Percentiles rank a stretch among this genome's conserved stretches.
phyloP scores from a whole-genome alignment of 2,888 invertebrate species.

The Conomelus anceps region DNA sequence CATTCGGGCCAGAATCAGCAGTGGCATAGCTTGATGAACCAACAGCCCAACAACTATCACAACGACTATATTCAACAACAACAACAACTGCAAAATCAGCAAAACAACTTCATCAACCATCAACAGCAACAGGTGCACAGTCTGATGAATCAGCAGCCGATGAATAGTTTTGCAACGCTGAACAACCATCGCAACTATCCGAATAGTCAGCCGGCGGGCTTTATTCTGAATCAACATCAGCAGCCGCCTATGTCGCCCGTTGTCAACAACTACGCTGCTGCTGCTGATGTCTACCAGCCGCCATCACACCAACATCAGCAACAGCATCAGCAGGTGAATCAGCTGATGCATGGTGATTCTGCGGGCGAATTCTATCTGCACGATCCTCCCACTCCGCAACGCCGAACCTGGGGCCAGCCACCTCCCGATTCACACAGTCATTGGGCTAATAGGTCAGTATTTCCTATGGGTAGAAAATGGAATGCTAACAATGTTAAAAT shows the following conservation, averaged over 20 bases:
- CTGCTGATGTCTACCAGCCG: neutral
- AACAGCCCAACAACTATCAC: constrained; percentile 31
- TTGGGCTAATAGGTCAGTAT: constrained; percentile 22
- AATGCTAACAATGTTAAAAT: too few species aligned
- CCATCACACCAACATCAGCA: constrained; percentile 40
- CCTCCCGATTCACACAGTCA: constrained; percentile 13
- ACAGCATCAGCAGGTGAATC: constrained; percentile 36
- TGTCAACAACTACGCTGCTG: neutral
- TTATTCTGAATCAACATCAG: neutral
- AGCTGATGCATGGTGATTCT: constrained; percentile 33
- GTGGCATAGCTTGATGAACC: constrained; percentile 33
- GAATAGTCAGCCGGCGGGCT: neutral
- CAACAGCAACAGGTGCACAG: constrained; percentile 33
- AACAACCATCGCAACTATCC: constrained; percentile 3
- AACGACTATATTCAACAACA: constrained; percentile 27
- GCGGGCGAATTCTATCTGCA: constrained; percentile 62
- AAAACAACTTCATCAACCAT: constrained; percentile 26
- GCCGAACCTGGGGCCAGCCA: constrained; percentile 48
- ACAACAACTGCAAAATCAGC: constrained; percentile 44
- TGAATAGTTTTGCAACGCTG: constrained; percentile 2
- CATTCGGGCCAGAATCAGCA: constrained; percentile 23
- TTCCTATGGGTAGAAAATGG: too few species aligned
- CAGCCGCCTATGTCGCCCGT: neutral
- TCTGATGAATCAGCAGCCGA: constrained; percentile 23
- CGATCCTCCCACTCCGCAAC: constrained; percentile 51